Conservation (phyloP, 2,888 invertebrate genomes). For the Aphodius granarius region DNA sequence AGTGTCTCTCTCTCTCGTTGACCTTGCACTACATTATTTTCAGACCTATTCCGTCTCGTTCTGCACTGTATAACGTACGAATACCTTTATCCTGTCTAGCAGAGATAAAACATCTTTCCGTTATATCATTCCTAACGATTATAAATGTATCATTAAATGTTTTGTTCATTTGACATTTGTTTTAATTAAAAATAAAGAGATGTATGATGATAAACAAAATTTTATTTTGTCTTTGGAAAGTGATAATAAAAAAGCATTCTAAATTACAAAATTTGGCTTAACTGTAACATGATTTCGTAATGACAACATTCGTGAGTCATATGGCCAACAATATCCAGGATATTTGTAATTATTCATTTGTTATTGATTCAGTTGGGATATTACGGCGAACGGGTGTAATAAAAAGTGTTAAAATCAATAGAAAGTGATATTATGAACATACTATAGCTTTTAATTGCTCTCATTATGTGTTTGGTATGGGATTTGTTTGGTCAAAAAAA, state of each 20-base stretch:
- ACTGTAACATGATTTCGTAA: not conserved
- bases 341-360: not conserved
- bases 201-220: not conserved
- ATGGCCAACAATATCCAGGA: not conserved
- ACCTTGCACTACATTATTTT: not conserved
- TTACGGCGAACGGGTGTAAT: not conserved
- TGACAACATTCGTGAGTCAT: not conserved
- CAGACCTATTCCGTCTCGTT: not conserved
- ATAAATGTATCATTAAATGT: not conserved
- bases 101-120: not conserved
- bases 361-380: not conserved
- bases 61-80: not conserved
- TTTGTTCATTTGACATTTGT: not conserved
- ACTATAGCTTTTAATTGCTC: no score
- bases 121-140: not conserved
- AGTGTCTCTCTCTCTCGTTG: not conserved
- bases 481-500: not conserved
- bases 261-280: not conserved
- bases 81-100: not conserved
- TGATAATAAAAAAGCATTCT: not conserved
- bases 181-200: not conserved
- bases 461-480: no score
- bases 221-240: not conserved
- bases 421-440: not conserved
- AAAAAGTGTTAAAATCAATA: not conserved